Percentiles rank a stretch among this genome's conserved stretches.
Conservation (phyloP, 2,888 invertebrate genomes). For the Luffia ferchaultella region DNA sequence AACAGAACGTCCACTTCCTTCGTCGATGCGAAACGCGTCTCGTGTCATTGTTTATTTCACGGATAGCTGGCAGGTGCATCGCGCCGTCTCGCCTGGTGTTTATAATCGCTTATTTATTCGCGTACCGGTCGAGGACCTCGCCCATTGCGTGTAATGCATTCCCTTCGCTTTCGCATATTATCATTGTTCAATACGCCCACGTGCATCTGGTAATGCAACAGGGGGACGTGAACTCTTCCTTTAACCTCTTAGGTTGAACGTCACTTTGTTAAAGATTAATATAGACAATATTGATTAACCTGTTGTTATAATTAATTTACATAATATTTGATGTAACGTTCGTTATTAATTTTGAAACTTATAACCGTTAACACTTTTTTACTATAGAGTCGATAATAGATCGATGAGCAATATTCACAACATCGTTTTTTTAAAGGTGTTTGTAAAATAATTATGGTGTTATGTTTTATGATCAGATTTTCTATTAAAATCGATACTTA, state of each 20-base stretch:
- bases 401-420: too few species aligned
- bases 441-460: too few species aligned
- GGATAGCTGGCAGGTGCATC: conserved; percentile 52
- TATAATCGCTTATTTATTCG: conserved; percentile 51
- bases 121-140: conserved; percentile 54
- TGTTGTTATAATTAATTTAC: neutral
- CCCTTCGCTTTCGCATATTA: conserved; percentile 22
- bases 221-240: too few species aligned
- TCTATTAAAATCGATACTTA: too few species aligned
- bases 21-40: conserved; percentile 15
- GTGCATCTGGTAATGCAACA: conserved; percentile 25
- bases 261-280: too few species aligned
- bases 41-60: conserved; percentile 49
- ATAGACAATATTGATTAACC: too few species aligned
- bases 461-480: too few species aligned
- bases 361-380: too few species aligned
- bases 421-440: too few species aligned
- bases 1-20: neutral
- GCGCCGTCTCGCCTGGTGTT: conserved; percentile 39
- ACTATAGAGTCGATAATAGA: too few species aligned
- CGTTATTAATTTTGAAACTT: neutral
- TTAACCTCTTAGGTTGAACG: too few species aligned
- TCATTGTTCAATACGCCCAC: conserved; percentile 35
- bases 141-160: conserved; percentile 19
- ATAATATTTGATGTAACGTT: neutral